Evolutionary conservation across 2,113 vertebrate species (phyloP), one percentile per base, ranked within the genome.

Genomic region (Hystrix cristata): DNA sequence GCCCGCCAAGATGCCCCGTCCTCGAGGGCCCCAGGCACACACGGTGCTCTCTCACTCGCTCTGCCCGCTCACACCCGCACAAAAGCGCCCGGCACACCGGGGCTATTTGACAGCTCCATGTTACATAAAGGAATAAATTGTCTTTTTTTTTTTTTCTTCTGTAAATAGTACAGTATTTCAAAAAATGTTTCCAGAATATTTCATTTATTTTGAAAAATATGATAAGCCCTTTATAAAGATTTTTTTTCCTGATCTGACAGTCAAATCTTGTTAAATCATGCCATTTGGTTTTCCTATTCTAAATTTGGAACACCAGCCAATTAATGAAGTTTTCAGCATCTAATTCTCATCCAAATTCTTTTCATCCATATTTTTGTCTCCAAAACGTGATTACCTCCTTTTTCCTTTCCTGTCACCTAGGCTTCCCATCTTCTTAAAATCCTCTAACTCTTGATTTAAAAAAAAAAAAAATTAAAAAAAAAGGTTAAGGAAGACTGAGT

Each of bases 171-270:
- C 7, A 71, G 1, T 60, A 87, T 85, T 85, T 93, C 51, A 88
- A 94, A 96, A 96, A 90, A 27, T 62, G 15, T 83, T 78, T 88
- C n/a, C 11, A 46, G 21, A 85, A 46, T 78, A 93, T 78, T 65
- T 78, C 67, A 87, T 69, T 46, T 65, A 92, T 67, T 91, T 92
- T 83, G 60, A 95, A 4, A 85, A 90, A 55, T 74, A 62, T 60
- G 27, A 69, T 25, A 78, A 71, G 34, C 10, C 65, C 31, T 46
- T 94, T 71, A 69, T 82, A 96, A 95, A 87, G 72, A 93, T 8
- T 64, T 27, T 19, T 19, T 85, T 95, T 95, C 7, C 57, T 76
- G 76, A 86, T 92, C 62, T 86, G 71, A 55, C 14, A 53, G 2
- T 48, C 69, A 90, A 46, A 90, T 64, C 31, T 91, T 85, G 12